Evolutionary conservation across 2,888 invertebrate genomes (phyloP).

Genomic region (Drosophila helvetica): DNA sequence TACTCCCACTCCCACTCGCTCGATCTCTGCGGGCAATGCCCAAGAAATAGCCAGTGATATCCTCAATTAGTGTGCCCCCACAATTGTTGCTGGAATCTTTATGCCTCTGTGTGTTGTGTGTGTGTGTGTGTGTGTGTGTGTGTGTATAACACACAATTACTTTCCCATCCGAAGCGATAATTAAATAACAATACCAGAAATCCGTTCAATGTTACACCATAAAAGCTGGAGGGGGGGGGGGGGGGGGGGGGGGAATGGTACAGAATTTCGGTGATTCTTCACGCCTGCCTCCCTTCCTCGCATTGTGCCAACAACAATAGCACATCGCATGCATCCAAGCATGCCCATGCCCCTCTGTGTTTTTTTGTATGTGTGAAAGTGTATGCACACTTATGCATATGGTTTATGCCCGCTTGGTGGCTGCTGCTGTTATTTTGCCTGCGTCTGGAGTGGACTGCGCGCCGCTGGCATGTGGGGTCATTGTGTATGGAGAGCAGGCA

Average conservation of each 20-base stretch:
- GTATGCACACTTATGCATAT: slow-evolving; percentile 10
- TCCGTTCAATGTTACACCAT: slow-evolving; percentile 49
- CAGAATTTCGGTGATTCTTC: slow-evolving; percentile 50
- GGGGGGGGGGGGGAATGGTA: slow-evolving; percentile 1
- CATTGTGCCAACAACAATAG: slow-evolving; percentile 1
- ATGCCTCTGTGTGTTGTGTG: neutral
- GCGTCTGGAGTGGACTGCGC: slow-evolving; percentile 6
- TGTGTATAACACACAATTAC: slow-evolving; percentile 26
- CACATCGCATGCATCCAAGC: neutral
- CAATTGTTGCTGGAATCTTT: slow-evolving; percentile 17
- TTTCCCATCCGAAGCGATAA: slow-evolving; percentile 38
- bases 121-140: neutral
- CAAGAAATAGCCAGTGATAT: slow-evolving; percentile 12
- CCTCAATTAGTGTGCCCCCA: slow-evolving; percentile 33
- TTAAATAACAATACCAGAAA: slow-evolving; percentile 46
- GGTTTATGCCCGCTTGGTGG: slow-evolving; percentile 31
- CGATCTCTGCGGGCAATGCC: neutral
- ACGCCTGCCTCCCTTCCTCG: slow-evolving; percentile 31
- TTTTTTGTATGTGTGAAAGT: neutral
- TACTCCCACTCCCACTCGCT: neutral
- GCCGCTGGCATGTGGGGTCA: slow-evolving; percentile 72
- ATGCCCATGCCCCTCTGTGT: neutral
- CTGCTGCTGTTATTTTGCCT: slow-evolving; percentile 12
- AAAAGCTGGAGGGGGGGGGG: neutral
- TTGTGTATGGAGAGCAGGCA: slow-evolving; percentile 58